These are phyloP conservation scores for Stramonita haemastoma DNA, from an alignment of 2,888 invertebrate species.

Conservation along the genomic window DNA sequence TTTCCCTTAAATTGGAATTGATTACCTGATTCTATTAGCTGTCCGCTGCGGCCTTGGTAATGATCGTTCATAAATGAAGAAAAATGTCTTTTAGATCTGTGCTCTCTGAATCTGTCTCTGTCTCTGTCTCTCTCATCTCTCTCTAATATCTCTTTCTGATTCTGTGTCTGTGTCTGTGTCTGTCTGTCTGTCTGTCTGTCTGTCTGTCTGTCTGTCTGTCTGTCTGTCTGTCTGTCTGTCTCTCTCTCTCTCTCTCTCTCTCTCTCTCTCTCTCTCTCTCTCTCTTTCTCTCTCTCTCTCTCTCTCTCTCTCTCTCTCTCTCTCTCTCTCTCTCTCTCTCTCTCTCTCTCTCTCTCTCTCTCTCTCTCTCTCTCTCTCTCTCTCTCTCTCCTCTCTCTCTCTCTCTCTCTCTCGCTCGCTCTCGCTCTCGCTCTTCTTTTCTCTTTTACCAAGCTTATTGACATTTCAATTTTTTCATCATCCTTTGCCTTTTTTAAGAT, in stretches of 20 bases:
- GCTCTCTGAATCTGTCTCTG: background rate
- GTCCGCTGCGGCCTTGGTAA: too few relatives aligned
- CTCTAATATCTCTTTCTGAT: background rate
- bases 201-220: background rate
- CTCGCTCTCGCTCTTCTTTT: background rate
- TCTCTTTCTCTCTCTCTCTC: background rate
- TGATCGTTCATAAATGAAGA: too few relatives aligned
- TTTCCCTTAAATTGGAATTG: too few relatives aligned
- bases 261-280: background rate
- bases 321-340: background rate
- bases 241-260: background rate
- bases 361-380: background rate
- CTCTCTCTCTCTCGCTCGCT: background rate
- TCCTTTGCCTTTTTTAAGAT: too few relatives aligned
- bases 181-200: too few relatives aligned
- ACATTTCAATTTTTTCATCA: too few relatives aligned
- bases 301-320: background rate
- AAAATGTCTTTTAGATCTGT: too few relatives aligned
- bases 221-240: background rate
- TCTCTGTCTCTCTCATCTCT: constrained; percentile 12
- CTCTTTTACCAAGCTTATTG: too few relatives aligned
- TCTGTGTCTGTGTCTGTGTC: too few relatives aligned
- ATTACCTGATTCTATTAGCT: too few relatives aligned
- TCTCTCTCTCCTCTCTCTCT: background rate
- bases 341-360: background rate